Percentiles rank a stretch among this genome's conserved stretches.
Conservation (phyloP, 2,113 vertebrate genomes). For the human region DNA sequence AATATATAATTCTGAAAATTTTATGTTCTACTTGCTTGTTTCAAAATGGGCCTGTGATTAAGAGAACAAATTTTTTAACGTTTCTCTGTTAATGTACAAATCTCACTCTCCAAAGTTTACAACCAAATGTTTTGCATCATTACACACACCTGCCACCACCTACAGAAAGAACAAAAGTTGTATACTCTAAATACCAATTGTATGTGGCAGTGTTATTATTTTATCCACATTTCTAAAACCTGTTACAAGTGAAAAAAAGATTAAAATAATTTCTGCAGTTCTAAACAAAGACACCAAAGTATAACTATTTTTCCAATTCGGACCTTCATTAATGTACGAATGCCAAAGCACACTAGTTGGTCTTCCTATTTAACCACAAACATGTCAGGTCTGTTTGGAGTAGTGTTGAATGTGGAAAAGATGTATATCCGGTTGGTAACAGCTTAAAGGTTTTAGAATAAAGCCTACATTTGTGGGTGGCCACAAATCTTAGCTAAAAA, state of each 20-base stretch:
- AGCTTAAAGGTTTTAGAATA: conserved; percentile 12
- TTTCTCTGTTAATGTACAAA: not conserved
- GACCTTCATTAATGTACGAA: not conserved
- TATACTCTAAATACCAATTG: conserved; percentile 1
- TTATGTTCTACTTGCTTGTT: not conserved
- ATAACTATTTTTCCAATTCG: not conserved
- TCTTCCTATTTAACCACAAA: conserved; percentile 31
- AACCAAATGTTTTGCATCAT: not conserved
- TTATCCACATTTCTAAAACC: conserved; percentile 16
- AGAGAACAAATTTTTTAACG: not conserved
- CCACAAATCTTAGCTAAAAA: conserved; percentile 38
- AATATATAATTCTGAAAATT: not conserved
- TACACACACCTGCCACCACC: not conserved
- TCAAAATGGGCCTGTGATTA: conserved; percentile 25
- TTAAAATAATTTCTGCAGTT: not conserved
- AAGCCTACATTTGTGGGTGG: not conserved
- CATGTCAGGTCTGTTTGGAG: not conserved
- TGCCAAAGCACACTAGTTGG: not conserved
- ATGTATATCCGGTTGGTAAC: not conserved
- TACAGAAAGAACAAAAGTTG: conserved; percentile 2
- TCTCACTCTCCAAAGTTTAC: conserved; percentile 40
- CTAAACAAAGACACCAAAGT: conserved; percentile 18
- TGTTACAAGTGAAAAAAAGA: not conserved
- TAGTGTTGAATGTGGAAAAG: conserved; percentile 14
- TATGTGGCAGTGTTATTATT: not conserved